Conservation (phyloP, 2,113 vertebrate species). For the Elephas maximus region DNA sequence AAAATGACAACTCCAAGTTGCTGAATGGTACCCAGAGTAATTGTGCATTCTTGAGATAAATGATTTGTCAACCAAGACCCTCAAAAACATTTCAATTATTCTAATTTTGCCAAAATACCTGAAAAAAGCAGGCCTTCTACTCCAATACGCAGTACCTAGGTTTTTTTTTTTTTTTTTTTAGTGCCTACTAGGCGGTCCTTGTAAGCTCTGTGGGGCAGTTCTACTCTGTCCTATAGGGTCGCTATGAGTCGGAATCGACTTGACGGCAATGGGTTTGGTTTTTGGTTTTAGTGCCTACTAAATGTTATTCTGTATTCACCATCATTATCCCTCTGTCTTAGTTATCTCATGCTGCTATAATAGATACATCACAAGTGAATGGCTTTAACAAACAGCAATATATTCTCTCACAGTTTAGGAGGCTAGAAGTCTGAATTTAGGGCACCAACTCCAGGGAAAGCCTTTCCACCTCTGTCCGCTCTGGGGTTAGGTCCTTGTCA, state of each 20-base stretch:
- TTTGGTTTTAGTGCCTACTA: neutral
- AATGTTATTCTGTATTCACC: neutral
- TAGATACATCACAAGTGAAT: too few relatives aligned
- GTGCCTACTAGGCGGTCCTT: neutral
- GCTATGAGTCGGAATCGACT: too few relatives aligned
- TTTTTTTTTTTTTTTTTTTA: neutral
- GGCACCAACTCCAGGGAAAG: too few relatives aligned
- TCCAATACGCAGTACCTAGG: neutral
- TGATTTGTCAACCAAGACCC: conserved; percentile 11
- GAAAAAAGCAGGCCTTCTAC: neutral
- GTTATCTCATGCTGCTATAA: too few relatives aligned
- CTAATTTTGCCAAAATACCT: conserved; percentile 15
- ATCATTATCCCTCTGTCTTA: neutral
- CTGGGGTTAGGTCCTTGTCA: too few relatives aligned
- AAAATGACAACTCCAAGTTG: conserved; percentile 48
- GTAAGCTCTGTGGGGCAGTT: too few relatives aligned
- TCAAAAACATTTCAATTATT: conserved; percentile 59
- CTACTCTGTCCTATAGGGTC: too few relatives aligned
- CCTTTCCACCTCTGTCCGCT: too few relatives aligned
- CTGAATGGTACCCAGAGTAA: conserved; percentile 48
- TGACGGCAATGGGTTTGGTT: too few relatives aligned
- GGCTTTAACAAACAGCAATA: too few relatives aligned
- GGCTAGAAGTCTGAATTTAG: too few relatives aligned
- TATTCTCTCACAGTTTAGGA: too few relatives aligned
- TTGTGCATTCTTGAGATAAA: conserved; percentile 47